Percentiles rank a stretch among this genome's conserved stretches.
phyloP scores from a whole-genome alignment of 2,113 vertebrate genomes.

The Eonycteris spelaea region DNA sequence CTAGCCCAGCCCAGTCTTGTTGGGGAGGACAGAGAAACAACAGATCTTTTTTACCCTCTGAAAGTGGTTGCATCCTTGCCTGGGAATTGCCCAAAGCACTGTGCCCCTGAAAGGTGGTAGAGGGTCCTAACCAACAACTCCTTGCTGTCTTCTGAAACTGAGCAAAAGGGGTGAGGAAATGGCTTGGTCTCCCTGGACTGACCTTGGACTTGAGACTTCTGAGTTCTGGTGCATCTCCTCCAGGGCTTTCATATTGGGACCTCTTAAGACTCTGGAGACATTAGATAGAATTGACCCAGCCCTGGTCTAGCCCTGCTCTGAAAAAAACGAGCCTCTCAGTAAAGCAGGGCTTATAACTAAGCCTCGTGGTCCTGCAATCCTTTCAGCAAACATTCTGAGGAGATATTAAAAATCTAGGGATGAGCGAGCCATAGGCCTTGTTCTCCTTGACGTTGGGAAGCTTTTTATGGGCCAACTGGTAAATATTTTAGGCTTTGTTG shows the following conservation, averaged over 20 bases:
- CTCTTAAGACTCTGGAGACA: background rate
- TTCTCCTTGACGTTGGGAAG: background rate
- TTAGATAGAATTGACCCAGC: background rate
- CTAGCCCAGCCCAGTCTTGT: background rate
- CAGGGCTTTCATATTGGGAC: background rate
- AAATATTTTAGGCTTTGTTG: background rate
- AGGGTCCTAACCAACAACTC: background rate
- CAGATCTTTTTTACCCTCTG: background rate
- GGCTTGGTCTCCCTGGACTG: background rate
- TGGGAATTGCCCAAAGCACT: background rate
- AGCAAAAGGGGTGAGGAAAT: background rate
- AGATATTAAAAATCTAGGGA: background rate
- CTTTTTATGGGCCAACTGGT: background rate
- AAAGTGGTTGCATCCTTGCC: background rate
- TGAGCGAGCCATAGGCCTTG: background rate
- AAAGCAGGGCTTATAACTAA: background rate
- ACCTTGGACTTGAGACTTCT: background rate
- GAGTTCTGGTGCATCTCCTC: background rate
- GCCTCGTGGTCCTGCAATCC: background rate
- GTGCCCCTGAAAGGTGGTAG: background rate
- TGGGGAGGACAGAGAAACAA: background rate
- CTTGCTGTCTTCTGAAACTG: background rate
- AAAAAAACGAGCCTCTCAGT: background rate
- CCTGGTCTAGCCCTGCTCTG: background rate
- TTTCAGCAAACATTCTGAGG: background rate